Percentiles rank a stretch among this genome's conserved stretches.
Conservation (phyloP, 2,797 vertebrate genomes). For the Micrastur ruficollis region DNA sequence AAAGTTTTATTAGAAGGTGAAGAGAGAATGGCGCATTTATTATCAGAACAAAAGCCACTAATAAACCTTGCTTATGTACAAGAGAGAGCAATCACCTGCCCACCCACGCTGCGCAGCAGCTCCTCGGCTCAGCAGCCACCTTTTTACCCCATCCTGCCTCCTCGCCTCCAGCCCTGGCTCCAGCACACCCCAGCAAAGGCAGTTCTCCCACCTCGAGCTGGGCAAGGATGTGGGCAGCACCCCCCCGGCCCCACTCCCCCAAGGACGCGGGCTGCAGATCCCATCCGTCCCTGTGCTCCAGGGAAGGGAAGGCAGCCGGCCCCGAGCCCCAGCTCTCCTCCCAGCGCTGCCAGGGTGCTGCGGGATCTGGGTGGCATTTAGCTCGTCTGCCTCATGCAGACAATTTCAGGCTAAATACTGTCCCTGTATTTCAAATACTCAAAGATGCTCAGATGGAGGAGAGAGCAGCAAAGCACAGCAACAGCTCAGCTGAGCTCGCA, state of each 20-base stretch:
- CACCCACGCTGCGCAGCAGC: neutral
- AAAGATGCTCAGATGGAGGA: neutral
- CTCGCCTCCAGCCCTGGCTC: neutral
- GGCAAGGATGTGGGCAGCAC: neutral
- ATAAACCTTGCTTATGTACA: neutral
- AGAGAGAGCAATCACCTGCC: neutral
- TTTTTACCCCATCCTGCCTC: neutral
- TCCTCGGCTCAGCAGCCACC: neutral
- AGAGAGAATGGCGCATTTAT: neutral
- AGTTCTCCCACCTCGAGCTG: neutral
- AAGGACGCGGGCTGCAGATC: neutral
- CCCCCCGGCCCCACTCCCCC: neutral
- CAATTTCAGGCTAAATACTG: neutral
- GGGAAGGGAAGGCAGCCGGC: neutral
- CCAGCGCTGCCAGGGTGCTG: neutral
- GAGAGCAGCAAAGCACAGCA: neutral
- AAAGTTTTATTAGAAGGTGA: neutral
- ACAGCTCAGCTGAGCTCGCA: neutral
- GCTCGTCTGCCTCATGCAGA: fast-evolving
- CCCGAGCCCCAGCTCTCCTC: neutral
- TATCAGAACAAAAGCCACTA: conserved; percentile 6
- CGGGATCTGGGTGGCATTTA: fast-evolving
- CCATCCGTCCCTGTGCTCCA: fast-evolving
- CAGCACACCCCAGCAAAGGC: neutral
- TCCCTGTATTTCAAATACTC: neutral